Evolutionary conservation across 2,113 vertebrate genomes (phyloP).

Genomic region (Microtus richardsoni): DNA sequence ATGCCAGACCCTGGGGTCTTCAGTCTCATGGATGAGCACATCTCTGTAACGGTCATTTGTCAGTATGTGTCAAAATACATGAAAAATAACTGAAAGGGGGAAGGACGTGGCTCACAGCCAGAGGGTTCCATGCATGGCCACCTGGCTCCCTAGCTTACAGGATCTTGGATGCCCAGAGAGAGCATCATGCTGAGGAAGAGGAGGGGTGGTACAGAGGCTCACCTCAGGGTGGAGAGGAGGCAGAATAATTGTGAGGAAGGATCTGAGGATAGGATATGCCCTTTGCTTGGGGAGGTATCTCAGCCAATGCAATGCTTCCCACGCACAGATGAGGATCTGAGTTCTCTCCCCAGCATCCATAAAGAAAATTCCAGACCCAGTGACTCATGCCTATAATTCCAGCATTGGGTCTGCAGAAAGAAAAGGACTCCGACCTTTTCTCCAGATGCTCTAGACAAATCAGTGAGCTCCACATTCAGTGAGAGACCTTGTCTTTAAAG

Average conservation of each 20-base stretch:
- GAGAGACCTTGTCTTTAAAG: background rate
- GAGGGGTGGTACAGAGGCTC: background rate
- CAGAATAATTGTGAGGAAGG: background rate
- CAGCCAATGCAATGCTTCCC: background rate
- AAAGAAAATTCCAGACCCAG: background rate
- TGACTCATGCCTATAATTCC: background rate
- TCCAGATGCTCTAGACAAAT: background rate
- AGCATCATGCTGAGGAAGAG: background rate
- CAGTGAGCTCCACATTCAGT: background rate
- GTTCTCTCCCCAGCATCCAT: too few relatives aligned
- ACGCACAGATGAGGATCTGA: background rate
- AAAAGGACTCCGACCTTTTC: background rate
- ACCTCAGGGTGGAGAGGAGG: background rate
- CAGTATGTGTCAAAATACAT: too few relatives aligned
- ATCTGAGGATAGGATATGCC: too few relatives aligned
- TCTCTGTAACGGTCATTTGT: too few relatives aligned
- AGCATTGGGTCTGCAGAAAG: too few relatives aligned
- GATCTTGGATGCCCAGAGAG: background rate
- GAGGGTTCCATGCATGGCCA: background rate
- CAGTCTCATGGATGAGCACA: too few relatives aligned
- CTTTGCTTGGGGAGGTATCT: background rate
- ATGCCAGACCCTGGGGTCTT: too few relatives aligned
- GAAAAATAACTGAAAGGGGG: too few relatives aligned
- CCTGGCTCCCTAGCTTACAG: background rate
- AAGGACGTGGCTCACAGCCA: too few relatives aligned